Evolutionary conservation across 2,113 vertebrate genomes (phyloP).

Genomic region (Nothobranchius furzeri): DNA sequence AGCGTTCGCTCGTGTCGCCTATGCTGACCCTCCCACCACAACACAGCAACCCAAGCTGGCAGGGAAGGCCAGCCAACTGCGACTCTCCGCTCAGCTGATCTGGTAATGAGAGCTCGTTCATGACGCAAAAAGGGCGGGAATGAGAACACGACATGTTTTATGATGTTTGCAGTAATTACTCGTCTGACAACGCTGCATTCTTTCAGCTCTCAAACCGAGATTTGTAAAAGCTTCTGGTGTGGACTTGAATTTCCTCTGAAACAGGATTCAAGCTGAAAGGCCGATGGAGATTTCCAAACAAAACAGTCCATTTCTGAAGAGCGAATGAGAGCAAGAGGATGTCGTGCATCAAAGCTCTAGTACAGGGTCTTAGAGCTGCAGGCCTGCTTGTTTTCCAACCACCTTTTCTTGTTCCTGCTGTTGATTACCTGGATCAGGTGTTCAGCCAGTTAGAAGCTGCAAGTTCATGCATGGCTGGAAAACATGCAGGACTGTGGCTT

Average conservation of each 20-base stretch:
- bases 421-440: too few species aligned
- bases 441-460: too few species aligned
- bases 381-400: too few species aligned
- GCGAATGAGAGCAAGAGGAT: neutral
- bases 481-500: too few species aligned
- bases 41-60: constrained; percentile 63
- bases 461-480: too few species aligned
- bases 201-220: constrained; percentile 24
- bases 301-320: neutral
- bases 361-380: too few species aligned
- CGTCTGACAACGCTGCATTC: constrained; percentile 37
- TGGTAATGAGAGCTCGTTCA: constrained; percentile 67
- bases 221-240: constrained; percentile 25
- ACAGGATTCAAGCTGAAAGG: constrained; percentile 31
- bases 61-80: constrained; percentile 50
- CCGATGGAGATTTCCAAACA: constrained; percentile 3
- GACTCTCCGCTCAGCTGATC: constrained; percentile 61
- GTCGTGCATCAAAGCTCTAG: neutral
- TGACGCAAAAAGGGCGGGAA: constrained; percentile 57
- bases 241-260: constrained; percentile 18
- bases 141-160: constrained; percentile 57
- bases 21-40: constrained; percentile 71
- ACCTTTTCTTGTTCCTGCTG: too few species aligned
- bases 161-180: constrained; percentile 55
- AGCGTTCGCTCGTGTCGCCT: constrained; percentile 69